Base-by-base conservation (phyloP, 2,797 vertebrate genomes). In the Mormyrops boulengeri region DNA sequence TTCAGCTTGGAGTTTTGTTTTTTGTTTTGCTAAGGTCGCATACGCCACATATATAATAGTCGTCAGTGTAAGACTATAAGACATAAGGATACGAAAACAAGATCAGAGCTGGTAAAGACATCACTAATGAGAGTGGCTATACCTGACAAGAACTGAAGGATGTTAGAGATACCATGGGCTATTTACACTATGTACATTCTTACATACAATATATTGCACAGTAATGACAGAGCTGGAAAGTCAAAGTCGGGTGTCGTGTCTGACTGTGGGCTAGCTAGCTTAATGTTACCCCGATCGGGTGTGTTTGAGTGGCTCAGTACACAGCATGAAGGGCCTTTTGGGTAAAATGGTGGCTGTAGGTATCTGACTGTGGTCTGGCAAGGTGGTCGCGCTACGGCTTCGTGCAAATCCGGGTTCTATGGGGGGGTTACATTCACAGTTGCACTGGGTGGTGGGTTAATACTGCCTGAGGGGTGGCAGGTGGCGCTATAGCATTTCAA, bases 391-490 rank as follows among this genome's bases (percentile, higher is more conserved):
- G 2, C 38, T 77, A 41, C 2, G 2, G 69, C 30, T 34, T 38
- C 14, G n/a, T 44, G 47, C 44, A 52, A 49, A 49, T 85, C 11
- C 9, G 50, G 22, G 22, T 14, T 30, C 3, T 1, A 26, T 38
- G 22, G 2, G 44, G n/a, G n/a, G 84, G n/a, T 30, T 52, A 85
- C 84, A 85, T 52, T 85, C 84, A 85, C 84, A 85, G 84, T 30
- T 85, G 84, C 84, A 85, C 49, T 49, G 84, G 84, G 49, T 50
- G 84, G 84, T 85, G 84, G 84, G 84, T 50, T 50, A 85, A 30
- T 85, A 77, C 84, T 85, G 49, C 47, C 80, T 19, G 14, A 14
- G 69, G 69, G 12, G 30, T 41, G 30, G 38, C 69, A 14, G 69
- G 12, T 38, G 69, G 17, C 34, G 69, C 12, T 19, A 19, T 6